Evolutionary conservation across 23 tunicate genomes (phyloP).

Genomic region (Botrylloides violaceus): DNA sequence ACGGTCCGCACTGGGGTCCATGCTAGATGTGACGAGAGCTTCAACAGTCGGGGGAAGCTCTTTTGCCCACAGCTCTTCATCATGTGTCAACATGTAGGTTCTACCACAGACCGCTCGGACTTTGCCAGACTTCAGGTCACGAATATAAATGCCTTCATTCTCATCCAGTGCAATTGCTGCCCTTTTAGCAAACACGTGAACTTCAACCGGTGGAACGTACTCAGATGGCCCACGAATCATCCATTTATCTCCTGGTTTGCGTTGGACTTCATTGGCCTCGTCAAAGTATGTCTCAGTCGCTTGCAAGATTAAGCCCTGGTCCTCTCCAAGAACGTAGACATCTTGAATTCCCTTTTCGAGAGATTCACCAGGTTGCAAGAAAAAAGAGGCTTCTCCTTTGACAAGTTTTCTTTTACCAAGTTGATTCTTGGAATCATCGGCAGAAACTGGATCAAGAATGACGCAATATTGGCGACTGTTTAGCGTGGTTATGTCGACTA

Average conservation of each 20-base stretch:
- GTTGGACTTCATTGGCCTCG: conserved; percentile 52
- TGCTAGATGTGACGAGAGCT: conserved; percentile 36
- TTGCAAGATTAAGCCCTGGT: conserved; percentile 79
- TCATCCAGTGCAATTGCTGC: conserved; percentile 81
- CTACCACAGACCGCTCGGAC: conserved; percentile 84
- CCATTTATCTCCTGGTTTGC: conserved; percentile 95
- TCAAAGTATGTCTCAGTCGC: conserved; percentile 70
- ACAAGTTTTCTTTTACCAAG: conserved; percentile 76
- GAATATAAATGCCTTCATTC: conserved; percentile 82
- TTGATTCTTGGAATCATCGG: conserved; percentile 74
- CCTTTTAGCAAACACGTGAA: conserved; percentile 43
- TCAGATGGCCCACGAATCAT: conserved; percentile 94
- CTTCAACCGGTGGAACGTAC: conserved; percentile 87
- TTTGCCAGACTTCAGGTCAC: conserved; percentile 86
- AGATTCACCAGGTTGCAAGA: conserved; percentile 79
- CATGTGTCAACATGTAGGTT: conserved; percentile 92
- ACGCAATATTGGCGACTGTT: conserved; percentile 95
- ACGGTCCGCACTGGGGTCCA: conserved; percentile 81
- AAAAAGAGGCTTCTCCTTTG: conserved; percentile 90
- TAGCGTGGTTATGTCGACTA: conserved; percentile 68
- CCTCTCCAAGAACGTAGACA: conserved; percentile 83
- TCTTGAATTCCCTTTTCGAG: conserved; percentile 82
- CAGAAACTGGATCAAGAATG: conserved; percentile 71
- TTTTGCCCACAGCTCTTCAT: conserved; percentile 95
- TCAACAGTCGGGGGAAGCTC: conserved; percentile 69